These are phyloP conservation scores for Clarias laeviceps DNA, from an alignment of 2,797 vertebrate genomes.

Conservation along the genomic window DNA sequence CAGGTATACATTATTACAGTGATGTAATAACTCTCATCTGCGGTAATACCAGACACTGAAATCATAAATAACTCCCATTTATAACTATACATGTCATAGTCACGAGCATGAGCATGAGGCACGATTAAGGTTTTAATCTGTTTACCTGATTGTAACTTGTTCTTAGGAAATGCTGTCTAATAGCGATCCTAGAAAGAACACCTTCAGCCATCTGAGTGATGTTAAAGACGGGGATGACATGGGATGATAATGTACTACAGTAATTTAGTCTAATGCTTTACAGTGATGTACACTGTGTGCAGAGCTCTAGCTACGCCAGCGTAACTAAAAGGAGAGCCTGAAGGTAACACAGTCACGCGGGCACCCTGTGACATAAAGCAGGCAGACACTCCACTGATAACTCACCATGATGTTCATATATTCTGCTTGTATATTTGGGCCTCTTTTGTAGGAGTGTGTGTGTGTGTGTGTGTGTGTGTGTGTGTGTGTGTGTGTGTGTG, in stretches of 20 bases:
- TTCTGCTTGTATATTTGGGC: not conserved
- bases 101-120: not conserved
- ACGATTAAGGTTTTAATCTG: not conserved
- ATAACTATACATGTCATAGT: not conserved
- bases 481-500: too few relatives aligned
- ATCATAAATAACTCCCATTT: not conserved
- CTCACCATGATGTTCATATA: not conserved
- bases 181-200: not conserved
- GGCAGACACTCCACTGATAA: not conserved
- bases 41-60: too few relatives aligned
- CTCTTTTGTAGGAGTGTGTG: not conserved
- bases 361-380: not conserved
- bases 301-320: not conserved
- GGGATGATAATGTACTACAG: not conserved
- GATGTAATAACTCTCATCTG: not conserved
- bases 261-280: not conserved
- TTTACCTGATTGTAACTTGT: not conserved
- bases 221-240: not conserved
- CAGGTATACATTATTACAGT: too few relatives aligned
- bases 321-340: not conserved
- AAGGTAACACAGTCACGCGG: not conserved
- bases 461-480: too few relatives aligned
- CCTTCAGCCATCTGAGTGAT: not conserved
- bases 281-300: not conserved
- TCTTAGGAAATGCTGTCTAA: not conserved